Conservation (phyloP, 1,140 invertebrate species). For the Homarus americanus region DNA sequence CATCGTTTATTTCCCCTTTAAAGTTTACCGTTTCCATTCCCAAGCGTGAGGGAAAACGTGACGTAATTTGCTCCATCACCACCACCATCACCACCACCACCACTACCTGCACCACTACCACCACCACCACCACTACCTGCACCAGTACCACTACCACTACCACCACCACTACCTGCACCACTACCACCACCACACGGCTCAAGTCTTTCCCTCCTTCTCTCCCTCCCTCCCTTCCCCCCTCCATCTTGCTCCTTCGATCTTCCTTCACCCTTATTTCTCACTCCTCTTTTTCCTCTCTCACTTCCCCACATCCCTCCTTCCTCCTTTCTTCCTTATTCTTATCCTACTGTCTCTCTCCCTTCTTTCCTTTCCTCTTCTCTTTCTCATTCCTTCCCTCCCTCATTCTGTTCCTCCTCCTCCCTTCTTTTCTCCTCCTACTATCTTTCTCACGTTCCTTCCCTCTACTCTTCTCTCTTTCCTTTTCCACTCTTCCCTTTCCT, state of each 20-base stretch:
- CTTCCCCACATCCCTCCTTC: too few species aligned
- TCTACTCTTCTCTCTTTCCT: neutral
- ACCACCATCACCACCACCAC: too few species aligned
- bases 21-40: too few species aligned
- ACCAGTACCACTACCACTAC: too few species aligned
- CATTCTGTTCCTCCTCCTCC: neutral
- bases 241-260: neutral
- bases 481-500: neutral
- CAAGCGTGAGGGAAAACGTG: too few species aligned
- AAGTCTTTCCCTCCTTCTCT: neutral
- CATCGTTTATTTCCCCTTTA: too few species aligned
- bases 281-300: neutral
- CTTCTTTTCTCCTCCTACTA: neutral
- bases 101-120: too few species aligned
- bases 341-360: neutral
- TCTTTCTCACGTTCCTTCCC: neutral
- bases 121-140: too few species aligned
- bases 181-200: too few species aligned
- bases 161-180: too few species aligned
- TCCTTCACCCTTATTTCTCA: neutral
- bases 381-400: neutral
- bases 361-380: neutral
- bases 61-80: too few species aligned
- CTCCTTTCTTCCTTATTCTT: neutral
- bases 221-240: neutral